Conservation (phyloP, 53 echinoderm and acorn worm genomes). For the Temnopleurus reevesii region DNA sequence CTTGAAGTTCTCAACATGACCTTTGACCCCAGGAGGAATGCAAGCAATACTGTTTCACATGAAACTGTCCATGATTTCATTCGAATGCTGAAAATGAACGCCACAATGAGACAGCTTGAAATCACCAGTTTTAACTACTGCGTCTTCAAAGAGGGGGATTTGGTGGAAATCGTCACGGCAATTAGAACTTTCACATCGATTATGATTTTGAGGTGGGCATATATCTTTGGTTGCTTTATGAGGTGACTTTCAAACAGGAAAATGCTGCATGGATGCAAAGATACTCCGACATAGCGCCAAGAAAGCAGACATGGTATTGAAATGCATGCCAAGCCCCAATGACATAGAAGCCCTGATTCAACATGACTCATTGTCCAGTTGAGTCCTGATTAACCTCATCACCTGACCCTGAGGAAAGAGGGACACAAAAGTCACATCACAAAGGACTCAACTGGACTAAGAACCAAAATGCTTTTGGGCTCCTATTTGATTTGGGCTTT, state of each 20-base stretch:
- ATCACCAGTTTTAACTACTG: slow-evolving; percentile 1
- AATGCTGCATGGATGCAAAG: too few species aligned
- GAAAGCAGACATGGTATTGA: neutral
- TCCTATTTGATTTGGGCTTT: too few species aligned
- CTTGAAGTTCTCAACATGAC: slow-evolving; percentile 1
- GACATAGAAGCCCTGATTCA: too few species aligned
- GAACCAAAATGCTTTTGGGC: too few species aligned
- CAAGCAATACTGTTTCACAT: slow-evolving; percentile 6
- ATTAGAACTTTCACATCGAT: neutral
- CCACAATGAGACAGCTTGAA: neutral
- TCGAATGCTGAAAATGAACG: neutral
- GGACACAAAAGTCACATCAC: too few species aligned
- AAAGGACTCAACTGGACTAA: too few species aligned
- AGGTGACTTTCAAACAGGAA: too few species aligned
- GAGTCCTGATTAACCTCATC: too few species aligned
- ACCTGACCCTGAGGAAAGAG: too few species aligned
- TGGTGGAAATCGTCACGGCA: neutral
- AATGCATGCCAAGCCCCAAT: neutral
- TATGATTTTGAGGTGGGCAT: neutral
- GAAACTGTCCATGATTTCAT: neutral
- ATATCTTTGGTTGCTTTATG: neutral
- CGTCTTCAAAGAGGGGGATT: neutral
- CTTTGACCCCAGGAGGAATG: neutral
- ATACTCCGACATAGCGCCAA: neutral
- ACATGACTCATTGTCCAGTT: too few species aligned